Evolutionary conservation across 2,113 vertebrate genomes (phyloP).

Genomic region (Cheirogaleus medius): DNA sequence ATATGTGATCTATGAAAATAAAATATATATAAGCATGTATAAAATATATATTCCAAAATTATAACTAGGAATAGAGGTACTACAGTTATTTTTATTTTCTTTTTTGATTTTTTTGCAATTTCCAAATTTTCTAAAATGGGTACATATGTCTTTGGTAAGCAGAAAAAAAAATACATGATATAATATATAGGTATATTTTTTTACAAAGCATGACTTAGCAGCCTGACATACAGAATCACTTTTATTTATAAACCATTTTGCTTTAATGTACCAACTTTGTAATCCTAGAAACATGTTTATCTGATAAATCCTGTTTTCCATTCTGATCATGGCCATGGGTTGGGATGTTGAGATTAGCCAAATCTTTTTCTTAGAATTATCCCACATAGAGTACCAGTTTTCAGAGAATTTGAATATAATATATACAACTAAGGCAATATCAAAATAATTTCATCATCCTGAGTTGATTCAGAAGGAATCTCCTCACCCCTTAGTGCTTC

Average conservation of each 20-base stretch:
- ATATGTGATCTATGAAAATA: neutral
- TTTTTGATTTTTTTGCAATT: neutral
- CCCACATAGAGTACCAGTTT: conserved; percentile 39
- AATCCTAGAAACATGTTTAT: conserved; percentile 44
- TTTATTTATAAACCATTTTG: conserved; percentile 30
- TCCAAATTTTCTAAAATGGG: neutral
- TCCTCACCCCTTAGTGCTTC: neutral
- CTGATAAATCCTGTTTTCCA: conserved; percentile 53
- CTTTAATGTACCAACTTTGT: conserved; percentile 28
- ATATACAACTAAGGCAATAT: conserved; percentile 3
- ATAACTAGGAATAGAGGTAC: neutral
- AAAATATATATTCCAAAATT: neutral
- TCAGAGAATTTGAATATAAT: conserved; percentile 52
- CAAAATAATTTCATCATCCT: conserved; percentile 51
- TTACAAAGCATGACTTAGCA: neutral
- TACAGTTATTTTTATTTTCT: neutral
- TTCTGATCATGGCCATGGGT: conserved; percentile 20
- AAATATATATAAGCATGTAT: neutral
- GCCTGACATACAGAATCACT: neutral
- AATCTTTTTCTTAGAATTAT: conserved; percentile 39
- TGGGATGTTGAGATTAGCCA: conserved; percentile 42
- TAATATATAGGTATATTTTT: neutral
- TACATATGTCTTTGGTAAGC: neutral
- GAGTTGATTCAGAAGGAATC: conserved; percentile 21
- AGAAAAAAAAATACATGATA: neutral